Evolutionary conservation across 2,113 vertebrate genomes (phyloP), one percentile per base, ranked within the genome.

Genomic region (Salvelinus fontinalis): DNA sequence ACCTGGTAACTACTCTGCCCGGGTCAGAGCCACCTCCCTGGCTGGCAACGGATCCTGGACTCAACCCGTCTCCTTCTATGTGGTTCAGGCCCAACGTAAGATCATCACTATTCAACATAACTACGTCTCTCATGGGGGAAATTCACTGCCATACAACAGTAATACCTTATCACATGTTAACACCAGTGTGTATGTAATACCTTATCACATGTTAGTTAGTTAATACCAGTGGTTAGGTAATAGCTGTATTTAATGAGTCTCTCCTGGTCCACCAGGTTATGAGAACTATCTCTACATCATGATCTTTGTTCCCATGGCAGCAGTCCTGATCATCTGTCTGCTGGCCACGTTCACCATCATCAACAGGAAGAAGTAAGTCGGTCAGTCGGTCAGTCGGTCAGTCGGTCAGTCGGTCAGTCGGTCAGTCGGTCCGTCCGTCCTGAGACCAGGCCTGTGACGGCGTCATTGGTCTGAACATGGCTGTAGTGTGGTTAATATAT

Each of bases 1-100:
- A 73, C 94, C 97, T 0, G 98, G 98, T 3, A 99, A 99, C 90
- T 99, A 98, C 74, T 96, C 97, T 0, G 95, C 96, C 57, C 93
- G 95, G 65, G 95, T 99, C 69, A 94, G 97, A 79, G 97, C 98
- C 73, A 98, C 95, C 1, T 99, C 98, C 0, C 92, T 99, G 75
- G 95, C 97, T 26, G 97, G 97, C n/a, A 99, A 99, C 3, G 97
- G 98, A 20, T 99, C 98, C 0, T 99, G 97, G 97, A 99, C 97
- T 0, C 95, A 95, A 3, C 85, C 90, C 0, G 78, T 98, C 79
- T 93, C 94, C 60, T 95, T 99, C 87, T 98, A 96, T 0, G 95
- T 99, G 54, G 48, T 24, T 26, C 94, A 93, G 5, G 91, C 94
- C 69, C 95, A 96, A 92, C 85, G 98, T 99, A 94, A 96, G 96